These are phyloP conservation scores for Thalassarche chlororhynchos DNA, from an alignment of 2,113 vertebrate genomes.

Conservation along the genomic window DNA sequence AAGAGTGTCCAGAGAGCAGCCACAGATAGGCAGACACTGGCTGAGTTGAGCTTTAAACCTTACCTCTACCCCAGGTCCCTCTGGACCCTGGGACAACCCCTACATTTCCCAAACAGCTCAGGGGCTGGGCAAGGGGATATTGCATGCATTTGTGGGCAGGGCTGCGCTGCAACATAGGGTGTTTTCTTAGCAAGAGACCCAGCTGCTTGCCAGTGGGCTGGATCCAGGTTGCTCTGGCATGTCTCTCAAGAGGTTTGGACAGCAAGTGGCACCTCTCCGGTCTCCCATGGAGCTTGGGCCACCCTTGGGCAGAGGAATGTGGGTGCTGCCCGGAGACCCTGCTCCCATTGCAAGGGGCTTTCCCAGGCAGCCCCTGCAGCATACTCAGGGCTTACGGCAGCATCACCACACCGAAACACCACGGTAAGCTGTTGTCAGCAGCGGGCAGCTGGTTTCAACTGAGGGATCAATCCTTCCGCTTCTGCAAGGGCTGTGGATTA, in stretches of 20 bases:
- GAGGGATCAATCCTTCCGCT: background rate
- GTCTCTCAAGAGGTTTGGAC: background rate
- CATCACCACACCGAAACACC: background rate
- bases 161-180: background rate
- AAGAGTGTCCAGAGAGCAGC: background rate
- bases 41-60: background rate
- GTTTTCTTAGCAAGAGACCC: background rate
- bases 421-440: background rate
- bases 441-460: background rate
- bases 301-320: background rate
- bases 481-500: background rate
- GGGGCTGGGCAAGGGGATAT: background rate
- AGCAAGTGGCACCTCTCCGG: background rate
- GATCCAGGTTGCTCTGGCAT: background rate
- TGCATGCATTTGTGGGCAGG: background rate
- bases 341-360: background rate
- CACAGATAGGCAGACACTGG: background rate
- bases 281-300: background rate
- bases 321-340: background rate
- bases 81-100: background rate
- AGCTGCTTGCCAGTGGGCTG: background rate
- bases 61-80: background rate
- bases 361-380: background rate
- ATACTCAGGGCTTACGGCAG: fast-evolving
- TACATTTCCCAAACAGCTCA: background rate